Evolutionary conservation across 1,140 invertebrate genomes (phyloP), one percentile per base, ranked within the genome.

Genomic region (Listronotus bonariensis): DNA sequence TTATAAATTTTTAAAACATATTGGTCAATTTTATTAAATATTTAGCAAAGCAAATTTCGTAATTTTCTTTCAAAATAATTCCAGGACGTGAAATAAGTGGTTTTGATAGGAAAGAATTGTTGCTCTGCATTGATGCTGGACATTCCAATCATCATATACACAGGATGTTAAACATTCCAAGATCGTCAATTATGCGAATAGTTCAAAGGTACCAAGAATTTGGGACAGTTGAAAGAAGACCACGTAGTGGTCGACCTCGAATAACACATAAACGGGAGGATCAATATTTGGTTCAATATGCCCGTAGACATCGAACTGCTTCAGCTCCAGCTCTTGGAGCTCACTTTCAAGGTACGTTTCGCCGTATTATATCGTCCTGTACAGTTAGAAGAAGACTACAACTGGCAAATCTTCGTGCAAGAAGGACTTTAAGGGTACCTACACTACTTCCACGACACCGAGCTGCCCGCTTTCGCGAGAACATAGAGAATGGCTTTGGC

Each of bases 101-200:
- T 17, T 57, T 57, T 57, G 31, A 57, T 57, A 54, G 34, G 12
- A 3, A 12, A 54, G 15, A 54, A 54, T 40, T 54, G 52, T 54
- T 54, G 52, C 34, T 40, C 40, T 40, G 12, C 15, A 54, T 54
- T n/a, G 38, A 17, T 12, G 15, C 38, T 40, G 34, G 52, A 17
- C 52, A 54, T 54, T 54, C 34, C 14, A 20, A 54, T 40, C 52
- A 40, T n/a, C 7, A 54, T 12, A 54, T 41, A 40, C 17, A 54
- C 3, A 54, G 15, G 2, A 9, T 41, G 9, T 54, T 38, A 54
- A 5, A 18, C 9, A 54, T 54, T 54, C 34, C 38, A 17, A 54
- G 52, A 54, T 6, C 17, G 40, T 40, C 52, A 12, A 54, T 54
- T 54, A 17, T 54, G 10, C 52, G 34, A 54, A 40, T 40, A 15